These are phyloP conservation scores for Magallana ariakensis DNA, from an alignment of 1,140 invertebrate genomes.

Conservation along the genomic window DNA sequence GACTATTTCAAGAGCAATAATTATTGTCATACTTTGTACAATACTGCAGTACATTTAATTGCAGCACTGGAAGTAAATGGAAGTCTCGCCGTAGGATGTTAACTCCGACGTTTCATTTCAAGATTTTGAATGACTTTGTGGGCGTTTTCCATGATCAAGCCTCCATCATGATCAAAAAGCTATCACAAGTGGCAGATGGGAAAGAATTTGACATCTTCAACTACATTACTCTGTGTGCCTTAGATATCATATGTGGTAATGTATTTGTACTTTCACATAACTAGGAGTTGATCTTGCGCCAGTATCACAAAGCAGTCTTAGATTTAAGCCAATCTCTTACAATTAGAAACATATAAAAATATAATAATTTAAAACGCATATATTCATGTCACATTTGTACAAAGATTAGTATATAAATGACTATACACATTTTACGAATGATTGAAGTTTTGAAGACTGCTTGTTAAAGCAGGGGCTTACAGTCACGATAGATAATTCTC, in stretches of 20 bases:
- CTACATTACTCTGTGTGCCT: conserved; percentile 88
- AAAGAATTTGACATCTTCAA: conserved; percentile 87
- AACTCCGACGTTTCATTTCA: conserved; percentile 94
- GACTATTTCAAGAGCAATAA: too few species aligned
- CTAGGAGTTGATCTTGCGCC: background rate
- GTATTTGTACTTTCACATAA: too few species aligned
- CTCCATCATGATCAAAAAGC: conserved; percentile 84
- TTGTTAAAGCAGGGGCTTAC: too few species aligned
- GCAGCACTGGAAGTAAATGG: conserved; percentile 89
- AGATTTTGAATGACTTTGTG: conserved; percentile 91
- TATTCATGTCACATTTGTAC: too few species aligned
- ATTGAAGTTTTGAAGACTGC: too few species aligned
- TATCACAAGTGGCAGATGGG: conserved; percentile 82
- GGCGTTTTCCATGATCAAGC: conserved; percentile 90
- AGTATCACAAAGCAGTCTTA: too few species aligned
- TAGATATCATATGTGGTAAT: conserved; percentile 92
- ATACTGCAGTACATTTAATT: conserved; percentile 61
- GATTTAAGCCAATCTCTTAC: background rate
- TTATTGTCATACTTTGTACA: background rate
- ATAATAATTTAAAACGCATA: background rate
- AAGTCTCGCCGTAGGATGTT: conserved; percentile 89
- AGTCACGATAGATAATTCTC: too few species aligned
- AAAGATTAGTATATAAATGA: too few species aligned
- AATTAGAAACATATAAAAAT: background rate
- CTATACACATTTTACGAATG: too few species aligned